Percentiles rank a stretch among this genome's conserved stretches.
phyloP scores from a whole-genome alignment of 2,888 invertebrate species.

The Torymus tubicola region DNA sequence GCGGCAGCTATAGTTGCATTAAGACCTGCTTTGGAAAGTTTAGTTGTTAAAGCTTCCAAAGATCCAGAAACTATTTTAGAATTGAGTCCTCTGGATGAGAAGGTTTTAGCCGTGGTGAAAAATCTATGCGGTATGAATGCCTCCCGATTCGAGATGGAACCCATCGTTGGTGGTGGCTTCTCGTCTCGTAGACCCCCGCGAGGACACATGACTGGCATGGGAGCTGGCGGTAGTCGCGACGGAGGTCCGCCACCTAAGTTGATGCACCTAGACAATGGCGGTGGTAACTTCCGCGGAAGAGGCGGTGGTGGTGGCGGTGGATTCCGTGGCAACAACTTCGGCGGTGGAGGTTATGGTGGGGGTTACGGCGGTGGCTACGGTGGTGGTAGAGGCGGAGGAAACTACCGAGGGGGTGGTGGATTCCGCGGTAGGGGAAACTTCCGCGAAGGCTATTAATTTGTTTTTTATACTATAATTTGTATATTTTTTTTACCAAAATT shows the following conservation, averaged over 20 bases:
- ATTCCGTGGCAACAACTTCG: slow-evolving; percentile 55
- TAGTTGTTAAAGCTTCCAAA: slow-evolving; percentile 88
- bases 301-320: slow-evolving; percentile 63
- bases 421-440: slow-evolving; percentile 66
- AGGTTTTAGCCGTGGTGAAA: slow-evolving; percentile 85
- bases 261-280: slow-evolving; percentile 68
- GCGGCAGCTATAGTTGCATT: slow-evolving; percentile 92
- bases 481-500: no score
- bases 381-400: background rate
- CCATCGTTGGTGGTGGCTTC: slow-evolving; percentile 77
- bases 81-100: slow-evolving; percentile 81
- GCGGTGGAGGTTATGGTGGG: slow-evolving; percentile 57
- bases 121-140: slow-evolving; percentile 87
- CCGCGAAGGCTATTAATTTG: slow-evolving; percentile 59
- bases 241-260: slow-evolving; percentile 75
- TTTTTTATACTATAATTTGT: background rate
- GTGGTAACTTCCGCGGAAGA: slow-evolving; percentile 46
- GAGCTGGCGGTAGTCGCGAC: slow-evolving; percentile 27
- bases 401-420: slow-evolving; percentile 59
- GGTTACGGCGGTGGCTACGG: slow-evolving; percentile 59
- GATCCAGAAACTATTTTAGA: slow-evolving; percentile 87
- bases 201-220: slow-evolving; percentile 72
- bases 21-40: slow-evolving; percentile 91
- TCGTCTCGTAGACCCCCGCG: slow-evolving; percentile 78
- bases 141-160: slow-evolving; percentile 84